A percentile compares a stretch with the other conserved stretches of the same genome.
These are phyloP conservation scores for Sciaenops ocellatus DNA, from an alignment of 2,797 vertebrate species.

Conservation along the genomic window DNA sequence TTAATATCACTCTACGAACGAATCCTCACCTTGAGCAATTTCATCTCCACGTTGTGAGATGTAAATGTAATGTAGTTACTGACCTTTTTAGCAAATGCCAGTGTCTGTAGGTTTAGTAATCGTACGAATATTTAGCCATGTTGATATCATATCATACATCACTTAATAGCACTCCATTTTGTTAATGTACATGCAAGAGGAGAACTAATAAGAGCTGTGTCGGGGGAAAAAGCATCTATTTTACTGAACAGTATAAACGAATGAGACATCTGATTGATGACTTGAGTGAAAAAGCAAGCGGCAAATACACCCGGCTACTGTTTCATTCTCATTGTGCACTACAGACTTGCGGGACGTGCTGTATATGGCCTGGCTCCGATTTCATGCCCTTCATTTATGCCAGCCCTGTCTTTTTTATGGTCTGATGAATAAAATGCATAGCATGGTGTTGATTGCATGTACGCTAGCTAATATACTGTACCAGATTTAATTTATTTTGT, in stretches of 20 bases:
- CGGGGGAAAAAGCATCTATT: background rate
- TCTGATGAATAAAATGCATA: conserved; percentile 35
- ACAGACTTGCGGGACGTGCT: conserved; percentile 36
- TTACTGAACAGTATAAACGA: background rate
- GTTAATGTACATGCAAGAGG: background rate
- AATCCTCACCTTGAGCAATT: background rate
- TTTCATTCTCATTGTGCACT: conserved; percentile 53
- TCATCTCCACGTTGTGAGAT: conserved; percentile 1
- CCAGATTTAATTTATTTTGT: conserved; percentile 7
- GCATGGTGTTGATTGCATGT: conserved; percentile 2
- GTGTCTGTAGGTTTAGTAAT: conserved; percentile 11
- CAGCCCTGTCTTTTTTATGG: conserved; percentile 18
- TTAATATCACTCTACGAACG: background rate
- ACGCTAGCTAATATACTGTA: background rate
- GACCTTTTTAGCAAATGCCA: background rate
- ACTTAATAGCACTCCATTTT: background rate
- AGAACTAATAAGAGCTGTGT: background rate
- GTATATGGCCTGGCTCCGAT: conserved; percentile 66
- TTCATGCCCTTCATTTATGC: conserved; percentile 58
- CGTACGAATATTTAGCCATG: conserved; percentile 7
- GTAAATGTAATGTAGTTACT: background rate
- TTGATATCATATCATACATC: background rate
- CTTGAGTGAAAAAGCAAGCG: conserved; percentile 34
- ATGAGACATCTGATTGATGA: conserved; percentile 9
- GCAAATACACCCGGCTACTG: conserved; percentile 51